phyloP scores from a whole-genome alignment of 2,888 invertebrate genomes.

The Cantharis lateralis region DNA sequence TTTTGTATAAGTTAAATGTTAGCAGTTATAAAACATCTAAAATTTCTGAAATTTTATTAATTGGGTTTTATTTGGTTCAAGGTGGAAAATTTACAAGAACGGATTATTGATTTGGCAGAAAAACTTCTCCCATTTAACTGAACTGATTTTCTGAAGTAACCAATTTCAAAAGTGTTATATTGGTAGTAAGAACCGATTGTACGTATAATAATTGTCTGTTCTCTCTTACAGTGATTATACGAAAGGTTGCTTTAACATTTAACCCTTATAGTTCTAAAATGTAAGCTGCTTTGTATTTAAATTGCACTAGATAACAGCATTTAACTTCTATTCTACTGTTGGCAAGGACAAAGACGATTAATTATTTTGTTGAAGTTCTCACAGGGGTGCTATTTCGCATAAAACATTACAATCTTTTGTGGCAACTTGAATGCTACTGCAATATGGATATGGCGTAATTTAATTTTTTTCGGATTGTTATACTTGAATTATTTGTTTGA shows the following conservation, averaged over 20 bases:
- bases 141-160: not conserved
- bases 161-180: not conserved
- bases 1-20: not conserved
- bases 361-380: slow-evolving; percentile 25
- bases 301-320: slow-evolving; percentile 23
- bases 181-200: not conserved
- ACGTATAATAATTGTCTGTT: not conserved
- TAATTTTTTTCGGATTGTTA: not conserved
- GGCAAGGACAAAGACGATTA: slow-evolving; percentile 28
- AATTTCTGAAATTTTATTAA: not conserved
- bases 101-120: not conserved
- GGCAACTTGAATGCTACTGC: slow-evolving; percentile 6
- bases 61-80: not conserved
- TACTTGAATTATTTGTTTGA: not conserved
- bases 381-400: slow-evolving; percentile 28
- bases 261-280: slow-evolving; percentile 21
- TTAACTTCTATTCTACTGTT: slow-evolving; percentile 20
- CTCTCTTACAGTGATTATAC: slow-evolving; percentile 14
- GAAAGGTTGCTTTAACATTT: slow-evolving; percentile 15
- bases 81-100: not conserved
- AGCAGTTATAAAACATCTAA: not conserved
- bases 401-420: slow-evolving; percentile 30
- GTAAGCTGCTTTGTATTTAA: slow-evolving; percentile 20
- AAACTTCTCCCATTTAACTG: not conserved
- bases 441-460: slow-evolving; percentile 1